These are phyloP conservation scores for Ammodytes dubius DNA, from an alignment of 2,113 vertebrate species.

Conservation along the genomic window DNA sequence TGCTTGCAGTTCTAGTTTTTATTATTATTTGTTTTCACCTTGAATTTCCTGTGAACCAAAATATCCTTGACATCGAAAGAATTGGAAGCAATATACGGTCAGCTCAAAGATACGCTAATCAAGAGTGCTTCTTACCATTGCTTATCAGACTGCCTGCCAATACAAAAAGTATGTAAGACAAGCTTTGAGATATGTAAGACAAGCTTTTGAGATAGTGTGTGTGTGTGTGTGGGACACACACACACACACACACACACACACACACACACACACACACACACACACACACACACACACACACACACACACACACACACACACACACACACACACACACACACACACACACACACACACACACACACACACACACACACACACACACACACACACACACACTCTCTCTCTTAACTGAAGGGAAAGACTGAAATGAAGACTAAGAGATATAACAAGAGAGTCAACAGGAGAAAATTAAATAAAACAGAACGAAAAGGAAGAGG, in stretches of 20 bases:
- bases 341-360: too few species aligned
- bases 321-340: too few species aligned
- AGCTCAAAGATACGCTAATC: neutral
- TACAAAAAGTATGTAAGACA: slow-evolving; percentile 4
- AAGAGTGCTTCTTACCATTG: slow-evolving; percentile 7
- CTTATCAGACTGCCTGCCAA: neutral
- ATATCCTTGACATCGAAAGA: neutral
- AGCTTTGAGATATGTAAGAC: neutral
- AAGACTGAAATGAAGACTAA: neutral
- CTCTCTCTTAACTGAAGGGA: neutral
- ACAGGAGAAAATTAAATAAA: neutral
- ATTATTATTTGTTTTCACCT: neutral
- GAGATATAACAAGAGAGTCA: neutral
- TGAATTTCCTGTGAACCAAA: neutral
- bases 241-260: too few species aligned
- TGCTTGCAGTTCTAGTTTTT: too few species aligned
- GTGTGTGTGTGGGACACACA: neutral
- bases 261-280: too few species aligned
- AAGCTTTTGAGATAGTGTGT: neutral
- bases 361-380: too few species aligned
- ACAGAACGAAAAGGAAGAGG: neutral
- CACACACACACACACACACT: neutral
- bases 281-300: too few species aligned
- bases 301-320: too few species aligned
- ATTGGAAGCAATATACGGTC: neutral